Evolutionary conservation across 2,888 invertebrate genomes (phyloP).

Genomic region (Xanthorhoe spadicearia): DNA sequence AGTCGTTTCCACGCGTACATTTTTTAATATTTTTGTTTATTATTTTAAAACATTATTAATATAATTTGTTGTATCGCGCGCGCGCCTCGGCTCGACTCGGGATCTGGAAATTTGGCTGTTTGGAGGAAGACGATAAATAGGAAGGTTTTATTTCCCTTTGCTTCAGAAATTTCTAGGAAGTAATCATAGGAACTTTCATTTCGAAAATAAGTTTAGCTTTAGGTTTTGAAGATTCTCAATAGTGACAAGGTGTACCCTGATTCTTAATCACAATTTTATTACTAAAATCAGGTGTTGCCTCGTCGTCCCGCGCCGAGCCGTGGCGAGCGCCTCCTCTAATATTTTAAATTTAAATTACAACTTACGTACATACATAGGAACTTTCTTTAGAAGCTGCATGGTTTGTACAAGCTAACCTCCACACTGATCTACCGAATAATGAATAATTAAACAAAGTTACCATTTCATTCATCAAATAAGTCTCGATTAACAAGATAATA

Average conservation of each 20-base stretch:
- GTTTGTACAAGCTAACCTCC: constrained; percentile 85
- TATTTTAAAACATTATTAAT: constrained; percentile 83
- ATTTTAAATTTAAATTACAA: constrained; percentile 78
- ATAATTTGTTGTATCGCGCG: constrained; percentile 83
- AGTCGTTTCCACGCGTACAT: constrained; percentile 76
- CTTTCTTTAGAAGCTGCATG: constrained; percentile 85
- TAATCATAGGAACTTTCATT: constrained; percentile 58
- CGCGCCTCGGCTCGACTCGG: constrained; percentile 59
- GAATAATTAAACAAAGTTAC: constrained; percentile 76
- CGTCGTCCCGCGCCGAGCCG: constrained; percentile 60
- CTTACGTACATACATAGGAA: constrained; percentile 85
- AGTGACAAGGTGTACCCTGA: constrained; percentile 71
- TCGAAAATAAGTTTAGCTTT: constrained; percentile 25
- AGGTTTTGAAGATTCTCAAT: constrained; percentile 26
- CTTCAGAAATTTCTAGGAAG: constrained; percentile 49
- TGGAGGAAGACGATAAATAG: constrained; percentile 72
- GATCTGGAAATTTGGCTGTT: constrained; percentile 59
- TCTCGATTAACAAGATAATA: constrained; percentile 72
- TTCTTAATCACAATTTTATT: constrained; percentile 68
- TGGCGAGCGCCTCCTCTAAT: constrained; percentile 72
- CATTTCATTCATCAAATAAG: constrained; percentile 68
- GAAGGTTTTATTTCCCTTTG: constrained; percentile 58
- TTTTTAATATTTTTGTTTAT: constrained; percentile 80
- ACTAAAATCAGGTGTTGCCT: constrained; percentile 65
- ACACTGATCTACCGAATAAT: constrained; percentile 83